Conservation (phyloP, 2,113 vertebrate species). For the Micromys minutus region DNA sequence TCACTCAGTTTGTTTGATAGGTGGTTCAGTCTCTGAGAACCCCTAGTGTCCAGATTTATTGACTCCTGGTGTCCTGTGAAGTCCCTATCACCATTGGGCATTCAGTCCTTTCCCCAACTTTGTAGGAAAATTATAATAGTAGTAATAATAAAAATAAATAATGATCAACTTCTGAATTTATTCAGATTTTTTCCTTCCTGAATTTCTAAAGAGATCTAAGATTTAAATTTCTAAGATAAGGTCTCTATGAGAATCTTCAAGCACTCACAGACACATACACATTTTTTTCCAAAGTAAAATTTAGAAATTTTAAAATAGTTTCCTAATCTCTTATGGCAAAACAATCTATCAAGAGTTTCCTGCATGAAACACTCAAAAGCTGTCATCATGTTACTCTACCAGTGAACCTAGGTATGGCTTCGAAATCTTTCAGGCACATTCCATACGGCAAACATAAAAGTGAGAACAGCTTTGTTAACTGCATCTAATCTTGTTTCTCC, state of each 20-base stretch:
- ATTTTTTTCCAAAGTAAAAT: neutral
- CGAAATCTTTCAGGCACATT: neutral
- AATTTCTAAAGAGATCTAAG: neutral
- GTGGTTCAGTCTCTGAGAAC: no score
- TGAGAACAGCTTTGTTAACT: neutral
- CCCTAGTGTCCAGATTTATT: no score
- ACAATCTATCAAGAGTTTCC: neutral
- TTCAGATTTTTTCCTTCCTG: neutral
- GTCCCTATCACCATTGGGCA: no score
- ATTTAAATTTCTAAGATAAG: neutral
- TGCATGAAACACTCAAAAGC: neutral
- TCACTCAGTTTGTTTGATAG: no score
- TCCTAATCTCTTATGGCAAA: neutral
- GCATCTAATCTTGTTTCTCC: neutral
- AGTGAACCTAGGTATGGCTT: neutral
- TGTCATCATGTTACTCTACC: neutral
- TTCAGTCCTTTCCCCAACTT: no score
- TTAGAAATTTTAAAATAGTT: neutral
- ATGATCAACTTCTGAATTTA: neutral
- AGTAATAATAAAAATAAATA: neutral
- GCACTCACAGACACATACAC: neutral
- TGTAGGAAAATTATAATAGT: neutral
- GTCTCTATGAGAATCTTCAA: neutral
- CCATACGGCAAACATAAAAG: neutral
- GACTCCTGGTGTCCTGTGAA: no score